phyloP scores from a whole-genome alignment of 2,888 invertebrate species.

The Melanostoma mellinum region DNA sequence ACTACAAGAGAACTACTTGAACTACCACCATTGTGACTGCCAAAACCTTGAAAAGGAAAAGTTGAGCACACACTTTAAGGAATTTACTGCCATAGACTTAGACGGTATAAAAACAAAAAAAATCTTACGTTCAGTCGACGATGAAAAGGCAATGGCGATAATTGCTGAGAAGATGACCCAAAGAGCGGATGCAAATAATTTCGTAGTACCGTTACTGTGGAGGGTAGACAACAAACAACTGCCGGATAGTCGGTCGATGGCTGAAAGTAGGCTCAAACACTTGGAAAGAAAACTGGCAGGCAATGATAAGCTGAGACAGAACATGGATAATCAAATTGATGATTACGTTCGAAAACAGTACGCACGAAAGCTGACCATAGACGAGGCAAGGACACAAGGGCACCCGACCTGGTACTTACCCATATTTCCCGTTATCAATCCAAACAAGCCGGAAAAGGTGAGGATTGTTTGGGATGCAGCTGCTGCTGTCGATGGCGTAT shows the following conservation, averaged over 20 bases:
- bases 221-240: background rate
- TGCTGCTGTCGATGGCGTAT: background rate
- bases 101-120: no score
- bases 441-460: background rate
- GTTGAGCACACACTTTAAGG: background rate
- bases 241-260: slow-evolving; percentile 1
- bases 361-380: no score
- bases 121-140: background rate
- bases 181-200: background rate
- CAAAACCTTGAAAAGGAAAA: background rate
- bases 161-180: background rate
- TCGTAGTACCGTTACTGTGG: slow-evolving; percentile 20
- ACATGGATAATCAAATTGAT: no score
- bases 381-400: background rate
- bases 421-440: background rate
- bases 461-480: slow-evolving; percentile 33
- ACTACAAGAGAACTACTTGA: background rate
- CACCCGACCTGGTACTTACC: background rate
- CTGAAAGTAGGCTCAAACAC: no score
- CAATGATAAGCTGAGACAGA: background rate
- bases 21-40: slow-evolving; percentile 22
- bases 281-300: background rate
- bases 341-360: no score
- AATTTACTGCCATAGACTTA: no score
- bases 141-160: slow-evolving; percentile 7